Conservation (phyloP, 2,888 invertebrate genomes). For the Hoplodrina ambigua region DNA sequence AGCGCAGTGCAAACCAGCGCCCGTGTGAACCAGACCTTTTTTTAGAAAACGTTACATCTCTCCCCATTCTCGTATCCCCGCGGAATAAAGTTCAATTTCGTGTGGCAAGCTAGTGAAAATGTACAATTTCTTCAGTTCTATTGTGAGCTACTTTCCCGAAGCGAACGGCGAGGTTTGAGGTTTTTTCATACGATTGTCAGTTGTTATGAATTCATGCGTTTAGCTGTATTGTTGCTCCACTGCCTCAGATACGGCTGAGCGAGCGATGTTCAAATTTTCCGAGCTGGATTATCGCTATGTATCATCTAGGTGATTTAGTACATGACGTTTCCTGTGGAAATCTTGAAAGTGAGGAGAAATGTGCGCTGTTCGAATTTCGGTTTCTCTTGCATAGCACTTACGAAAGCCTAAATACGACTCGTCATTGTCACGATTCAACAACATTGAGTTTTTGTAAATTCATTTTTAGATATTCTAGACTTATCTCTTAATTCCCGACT, state of each 20-base stretch:
- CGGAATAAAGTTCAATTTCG: conserved; percentile 59
- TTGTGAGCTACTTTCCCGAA: conserved; percentile 81
- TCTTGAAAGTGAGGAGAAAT: conserved; percentile 53
- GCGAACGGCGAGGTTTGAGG: conserved; percentile 69
- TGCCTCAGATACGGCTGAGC: conserved; percentile 56
- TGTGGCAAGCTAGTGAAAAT: conserved; percentile 67
- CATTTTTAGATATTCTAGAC: neutral
- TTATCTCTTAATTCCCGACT: neutral
- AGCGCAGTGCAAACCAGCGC: conserved; percentile 69
- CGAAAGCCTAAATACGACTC: conserved; percentile 33
- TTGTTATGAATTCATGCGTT: conserved; percentile 58
- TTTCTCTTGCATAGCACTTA: conserved; percentile 44
- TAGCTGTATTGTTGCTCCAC: conserved; percentile 46
- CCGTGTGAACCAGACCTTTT: conserved; percentile 69
- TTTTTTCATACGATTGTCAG: conserved; percentile 59
- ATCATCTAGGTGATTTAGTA: conserved; percentile 52
- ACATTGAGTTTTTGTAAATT: neutral
- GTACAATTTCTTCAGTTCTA: conserved; percentile 81
- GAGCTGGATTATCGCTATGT: conserved; percentile 39
- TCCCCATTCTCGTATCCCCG: conserved; percentile 35
- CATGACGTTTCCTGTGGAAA: conserved; percentile 48
- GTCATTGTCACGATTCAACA: neutral
- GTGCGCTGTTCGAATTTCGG: conserved; percentile 27
- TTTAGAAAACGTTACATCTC: conserved; percentile 53
- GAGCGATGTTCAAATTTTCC: conserved; percentile 48